A percentile compares a stretch with the other conserved stretches of the same genome.
Conservation (phyloP, 2,113 vertebrate genomes). For the Rhombomys opimus region DNA sequence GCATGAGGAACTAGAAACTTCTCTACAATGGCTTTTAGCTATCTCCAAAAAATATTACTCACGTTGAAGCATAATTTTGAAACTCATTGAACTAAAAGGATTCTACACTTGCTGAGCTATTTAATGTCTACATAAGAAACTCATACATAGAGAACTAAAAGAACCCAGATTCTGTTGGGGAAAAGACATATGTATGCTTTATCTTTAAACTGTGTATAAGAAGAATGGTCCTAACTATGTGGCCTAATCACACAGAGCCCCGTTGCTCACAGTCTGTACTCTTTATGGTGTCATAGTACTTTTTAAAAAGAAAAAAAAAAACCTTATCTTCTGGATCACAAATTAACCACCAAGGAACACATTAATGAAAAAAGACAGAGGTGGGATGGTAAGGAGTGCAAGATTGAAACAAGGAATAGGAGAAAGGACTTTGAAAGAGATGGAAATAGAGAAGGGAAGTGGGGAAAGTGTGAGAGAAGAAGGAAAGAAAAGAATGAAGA, state of each 20-base stretch:
- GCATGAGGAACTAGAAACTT: too few species aligned
- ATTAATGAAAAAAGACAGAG: neutral
- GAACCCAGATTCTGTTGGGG: neutral
- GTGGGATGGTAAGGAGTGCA: neutral
- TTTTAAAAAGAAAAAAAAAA: constrained; percentile 6
- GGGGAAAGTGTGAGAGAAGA: rapidly evolving
- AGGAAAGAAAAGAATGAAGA: neutral
- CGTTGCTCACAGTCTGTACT: neutral
- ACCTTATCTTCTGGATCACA: constrained; percentile 16
- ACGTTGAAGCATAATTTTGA: neutral
- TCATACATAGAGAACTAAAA: neutral
- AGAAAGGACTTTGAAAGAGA: neutral
- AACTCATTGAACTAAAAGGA: neutral
- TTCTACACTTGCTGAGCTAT: neutral
- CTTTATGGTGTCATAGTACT: neutral
- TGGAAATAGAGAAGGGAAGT: rapidly evolving
- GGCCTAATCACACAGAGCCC: neutral
- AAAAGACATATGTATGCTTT: neutral
- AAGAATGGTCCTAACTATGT: neutral
- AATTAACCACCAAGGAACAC: neutral
- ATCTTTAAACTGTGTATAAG: neutral
- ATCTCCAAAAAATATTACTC: neutral
- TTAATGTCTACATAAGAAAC: neutral
- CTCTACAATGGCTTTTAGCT: too few species aligned
- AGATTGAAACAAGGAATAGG: neutral